Conservation (phyloP, 2,888 invertebrate species). For the Gerris lacustris region DNA sequence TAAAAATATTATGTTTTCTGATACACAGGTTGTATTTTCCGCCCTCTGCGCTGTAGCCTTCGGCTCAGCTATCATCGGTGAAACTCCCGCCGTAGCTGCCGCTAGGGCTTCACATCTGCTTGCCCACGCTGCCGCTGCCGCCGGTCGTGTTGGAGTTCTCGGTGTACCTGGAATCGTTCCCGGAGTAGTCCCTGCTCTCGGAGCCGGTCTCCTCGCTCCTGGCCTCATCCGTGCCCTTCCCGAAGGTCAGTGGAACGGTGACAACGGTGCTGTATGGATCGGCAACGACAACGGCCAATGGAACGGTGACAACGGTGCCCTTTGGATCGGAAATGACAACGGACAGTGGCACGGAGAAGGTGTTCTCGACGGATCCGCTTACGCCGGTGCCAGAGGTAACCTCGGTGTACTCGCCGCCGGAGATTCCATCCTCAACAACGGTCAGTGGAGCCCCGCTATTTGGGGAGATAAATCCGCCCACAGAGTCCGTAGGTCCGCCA, state of each 20-base stretch:
- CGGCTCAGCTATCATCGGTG: neutral
- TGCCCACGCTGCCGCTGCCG: slow-evolving; percentile 12
- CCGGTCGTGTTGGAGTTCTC: slow-evolving; percentile 8
- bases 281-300: neutral
- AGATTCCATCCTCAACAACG: too few species aligned
- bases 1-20: too few species aligned
- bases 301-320: slow-evolving; percentile 15
- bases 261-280: neutral
- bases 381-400: neutral
- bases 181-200: slow-evolving; percentile 17
- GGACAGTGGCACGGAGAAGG: neutral
- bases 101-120: slow-evolving; percentile 13
- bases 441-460: too few species aligned
- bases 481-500: slow-evolving; percentile 13
- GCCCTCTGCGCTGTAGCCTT: slow-evolving; percentile 23
- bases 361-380: neutral
- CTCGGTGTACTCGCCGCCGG: neutral
- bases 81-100: slow-evolving; percentile 5
- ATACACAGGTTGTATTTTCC: slow-evolving; percentile 6
- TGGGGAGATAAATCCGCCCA: too few species aligned
- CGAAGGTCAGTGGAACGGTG: slow-evolving; percentile 2
- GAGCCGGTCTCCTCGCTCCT: slow-evolving; percentile 10
- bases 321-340: slow-evolving; percentile 10
- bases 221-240: slow-evolving; percentile 2
- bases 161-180: neutral